These are phyloP conservation scores for Diadromus collaris DNA, from an alignment of 2,888 invertebrate species.

Conservation along the genomic window DNA sequence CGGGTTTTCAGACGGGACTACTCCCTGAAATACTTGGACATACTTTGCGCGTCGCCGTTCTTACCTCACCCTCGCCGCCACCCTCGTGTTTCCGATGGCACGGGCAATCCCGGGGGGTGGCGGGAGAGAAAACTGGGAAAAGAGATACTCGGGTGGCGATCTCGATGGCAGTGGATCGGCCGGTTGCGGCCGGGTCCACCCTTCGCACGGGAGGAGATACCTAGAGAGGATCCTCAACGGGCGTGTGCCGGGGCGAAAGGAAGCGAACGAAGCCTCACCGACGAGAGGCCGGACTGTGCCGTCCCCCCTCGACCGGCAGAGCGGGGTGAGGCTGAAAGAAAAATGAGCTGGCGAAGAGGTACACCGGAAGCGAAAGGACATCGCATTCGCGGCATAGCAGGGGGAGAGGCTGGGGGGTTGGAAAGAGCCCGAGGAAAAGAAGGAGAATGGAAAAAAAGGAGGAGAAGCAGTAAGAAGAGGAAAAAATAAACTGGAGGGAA, in stretches of 20 bases:
- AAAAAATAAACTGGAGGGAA: slow-evolving; percentile 37
- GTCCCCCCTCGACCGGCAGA: background rate
- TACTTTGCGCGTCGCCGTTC: slow-evolving; percentile 69
- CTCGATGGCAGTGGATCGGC: slow-evolving; percentile 11
- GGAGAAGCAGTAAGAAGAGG: slow-evolving; percentile 19
- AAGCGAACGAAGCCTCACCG: background rate
- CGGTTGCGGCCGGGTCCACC: background rate
- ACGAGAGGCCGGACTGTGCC: slow-evolving; percentile 6
- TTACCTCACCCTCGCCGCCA: slow-evolving; percentile 49
- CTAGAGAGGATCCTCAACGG: slow-evolving; percentile 9
- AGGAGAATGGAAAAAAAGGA: slow-evolving; percentile 41
- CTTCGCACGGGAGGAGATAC: slow-evolving; percentile 22
- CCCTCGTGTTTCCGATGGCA: slow-evolving; percentile 10
- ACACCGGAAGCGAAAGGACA: slow-evolving; percentile 41
- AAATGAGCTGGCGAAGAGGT: slow-evolving; percentile 56
- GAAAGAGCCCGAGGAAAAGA: slow-evolving; percentile 2
- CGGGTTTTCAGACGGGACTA: slow-evolving; percentile 61
- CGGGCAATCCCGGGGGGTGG: slow-evolving; percentile 26
- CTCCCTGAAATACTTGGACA: slow-evolving; percentile 74
- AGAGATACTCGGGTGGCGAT: slow-evolving; percentile 23
- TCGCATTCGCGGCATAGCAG: slow-evolving; percentile 39
- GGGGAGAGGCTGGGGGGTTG: background rate
- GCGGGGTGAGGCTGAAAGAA: slow-evolving; percentile 61
- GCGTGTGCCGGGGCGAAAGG: slow-evolving; percentile 7
- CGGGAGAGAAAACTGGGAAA: slow-evolving; percentile 37